Conservation (phyloP, 2,888 invertebrate species). For the Noctua fimbriata region DNA sequence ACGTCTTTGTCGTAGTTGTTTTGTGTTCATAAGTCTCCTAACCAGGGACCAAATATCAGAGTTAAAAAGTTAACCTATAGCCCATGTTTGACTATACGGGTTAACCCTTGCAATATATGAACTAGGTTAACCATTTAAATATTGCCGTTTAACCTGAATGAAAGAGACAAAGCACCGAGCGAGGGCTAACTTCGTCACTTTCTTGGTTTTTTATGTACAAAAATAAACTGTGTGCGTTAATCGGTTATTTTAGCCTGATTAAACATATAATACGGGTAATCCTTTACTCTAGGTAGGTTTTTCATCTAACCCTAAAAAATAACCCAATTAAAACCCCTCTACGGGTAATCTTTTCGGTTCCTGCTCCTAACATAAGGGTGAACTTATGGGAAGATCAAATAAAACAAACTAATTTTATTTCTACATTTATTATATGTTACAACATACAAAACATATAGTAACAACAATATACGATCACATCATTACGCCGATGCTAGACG, state of each 20-base stretch:
- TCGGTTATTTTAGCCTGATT: neutral
- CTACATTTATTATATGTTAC: slow-evolving; percentile 80
- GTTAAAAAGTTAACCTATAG: too few relatives aligned
- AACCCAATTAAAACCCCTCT: neutral
- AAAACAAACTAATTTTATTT: slow-evolving; percentile 52
- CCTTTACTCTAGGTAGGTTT: neutral
- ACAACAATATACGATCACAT: slow-evolving; percentile 74
- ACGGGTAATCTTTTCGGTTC: neutral
- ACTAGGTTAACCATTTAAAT: neutral
- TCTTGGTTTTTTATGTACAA: neutral
- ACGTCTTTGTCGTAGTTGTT: too few relatives aligned
- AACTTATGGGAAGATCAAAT: slow-evolving; percentile 21
- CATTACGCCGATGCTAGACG: slow-evolving; percentile 44
- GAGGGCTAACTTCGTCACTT: neutral
- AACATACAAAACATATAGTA: slow-evolving; percentile 82
- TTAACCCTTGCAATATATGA: neutral
- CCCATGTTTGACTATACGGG: too few relatives aligned
- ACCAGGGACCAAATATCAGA: too few relatives aligned
- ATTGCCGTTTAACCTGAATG: neutral
- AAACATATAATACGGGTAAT: neutral
- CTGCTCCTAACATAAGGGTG: neutral
- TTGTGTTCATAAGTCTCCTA: too few relatives aligned
- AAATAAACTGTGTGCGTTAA: neutral
- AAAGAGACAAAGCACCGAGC: neutral
- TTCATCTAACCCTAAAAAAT: neutral